Evolutionary conservation across 2,888 invertebrate species (phyloP), one percentile per base, ranked within the genome.

Genomic region (Pachliopta kotzebuea): DNA sequence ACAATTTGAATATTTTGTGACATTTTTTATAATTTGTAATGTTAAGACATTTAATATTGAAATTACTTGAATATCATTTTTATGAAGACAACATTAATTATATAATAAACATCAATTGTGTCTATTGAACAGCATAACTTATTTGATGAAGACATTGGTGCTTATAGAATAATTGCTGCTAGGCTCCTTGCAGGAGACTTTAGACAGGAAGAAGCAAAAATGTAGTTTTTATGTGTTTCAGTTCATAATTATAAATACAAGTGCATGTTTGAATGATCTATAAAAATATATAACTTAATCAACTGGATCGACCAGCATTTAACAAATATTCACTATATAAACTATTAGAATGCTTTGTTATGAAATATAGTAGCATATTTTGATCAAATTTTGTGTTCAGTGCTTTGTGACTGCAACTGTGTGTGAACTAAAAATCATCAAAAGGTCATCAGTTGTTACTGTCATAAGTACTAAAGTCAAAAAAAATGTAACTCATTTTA

Each of bases 401-500:
- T 83, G 87, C 88, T 89, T 87, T 85, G 84, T 85, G 85, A 88
- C 37, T 37, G 37, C 14, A 14, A 37, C 37, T 11, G 77, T 86
- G 82, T 84, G 81, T 78, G 69, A 81, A 80, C 82, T 84, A 85
- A 67, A 75, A 77, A 54, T 57, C 71, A 82, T 77, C 78, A 78
- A 76, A 74, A 78, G 74, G 79, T 82, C 74, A 71, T 79, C 80
- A 81, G 81, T 82, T 86, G 81, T 81, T 84, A 84, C 84, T 80
- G 74, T 83, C 84, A 80, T 80, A 83, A 84, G 88, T 87, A 81
- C 82, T 81, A 76, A 86, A 86, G 81, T 85, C 79, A 70, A 76
- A 81, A 83, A 87, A 85, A 89, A 89, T 91, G 90, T 92, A 91
- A 91, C 85, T 88, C 88, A 87, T 84, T 88, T 90, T 90, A 84